Conservation (phyloP, 2,113 vertebrate species). For the Forbesichthys agassizii region DNA sequence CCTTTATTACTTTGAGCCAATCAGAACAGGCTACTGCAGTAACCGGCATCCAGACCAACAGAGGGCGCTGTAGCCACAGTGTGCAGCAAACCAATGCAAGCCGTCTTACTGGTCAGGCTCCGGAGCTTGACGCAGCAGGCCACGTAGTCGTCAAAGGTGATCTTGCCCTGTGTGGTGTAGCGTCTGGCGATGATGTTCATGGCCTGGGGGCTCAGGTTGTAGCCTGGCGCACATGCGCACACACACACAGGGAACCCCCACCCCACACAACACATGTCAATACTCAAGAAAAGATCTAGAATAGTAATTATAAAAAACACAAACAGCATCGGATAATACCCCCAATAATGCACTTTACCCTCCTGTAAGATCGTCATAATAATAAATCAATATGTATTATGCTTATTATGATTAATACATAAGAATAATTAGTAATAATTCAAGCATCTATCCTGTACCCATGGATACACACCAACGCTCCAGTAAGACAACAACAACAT, state of each 20-base stretch:
- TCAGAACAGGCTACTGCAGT: not conserved
- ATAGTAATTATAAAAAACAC: not conserved
- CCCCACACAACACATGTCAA: not conserved
- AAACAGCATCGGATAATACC: not conserved
- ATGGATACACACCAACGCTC: no score
- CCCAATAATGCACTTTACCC: no score
- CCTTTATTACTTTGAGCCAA: not conserved
- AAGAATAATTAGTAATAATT: no score
- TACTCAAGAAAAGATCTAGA: not conserved
- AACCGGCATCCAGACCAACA: not conserved
- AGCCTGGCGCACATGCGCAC: conserved; percentile 58
- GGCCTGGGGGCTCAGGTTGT: conserved; percentile 85
- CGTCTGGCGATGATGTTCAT: conserved; percentile 84
- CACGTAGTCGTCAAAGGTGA: conserved; percentile 92
- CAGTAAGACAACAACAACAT: not conserved
- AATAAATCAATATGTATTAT: no score
- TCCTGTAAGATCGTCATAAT: no score
- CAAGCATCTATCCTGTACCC: no score
- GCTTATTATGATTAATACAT: no score
- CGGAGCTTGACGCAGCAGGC: conserved; percentile 88
- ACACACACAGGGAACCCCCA: not conserved
- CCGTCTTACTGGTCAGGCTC: conserved; percentile 84
- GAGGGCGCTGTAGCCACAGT: not conserved
- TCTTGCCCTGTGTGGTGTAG: conserved; percentile 83
- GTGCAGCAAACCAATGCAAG: not conserved